Percentiles rank a stretch among this genome's conserved stretches.
Conservation (phyloP, 1,140 invertebrate species). For the Eumaeus atala region DNA sequence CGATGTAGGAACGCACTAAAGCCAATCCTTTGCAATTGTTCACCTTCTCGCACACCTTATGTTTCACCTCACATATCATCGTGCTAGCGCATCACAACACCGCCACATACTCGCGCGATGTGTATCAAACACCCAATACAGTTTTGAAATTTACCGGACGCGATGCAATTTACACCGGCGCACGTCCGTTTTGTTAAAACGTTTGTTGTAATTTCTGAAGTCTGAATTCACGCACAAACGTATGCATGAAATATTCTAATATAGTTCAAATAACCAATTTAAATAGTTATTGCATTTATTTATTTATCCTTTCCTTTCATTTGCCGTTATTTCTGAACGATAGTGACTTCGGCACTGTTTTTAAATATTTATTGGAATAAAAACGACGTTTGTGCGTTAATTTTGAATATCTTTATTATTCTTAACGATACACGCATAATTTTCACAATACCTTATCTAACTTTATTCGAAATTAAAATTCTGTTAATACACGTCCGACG, state of each 20-base stretch:
- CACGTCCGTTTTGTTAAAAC: conserved; percentile 28
- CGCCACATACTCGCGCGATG: conserved; percentile 31
- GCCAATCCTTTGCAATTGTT: conserved; percentile 54
- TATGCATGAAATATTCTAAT: conserved; percentile 13
- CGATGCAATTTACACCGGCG: conserved; percentile 39
- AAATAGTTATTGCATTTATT: too few relatives aligned
- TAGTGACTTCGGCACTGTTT: background rate
- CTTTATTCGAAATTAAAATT: background rate
- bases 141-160: conserved; percentile 62
- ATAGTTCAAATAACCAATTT: too few relatives aligned
- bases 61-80: conserved; percentile 36
- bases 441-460: too few relatives aligned
- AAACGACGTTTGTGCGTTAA: too few relatives aligned
- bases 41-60: conserved; percentile 60
- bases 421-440: too few relatives aligned
- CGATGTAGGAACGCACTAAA: conserved; percentile 49
- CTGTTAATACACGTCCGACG: conserved; percentile 11
- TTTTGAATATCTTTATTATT: too few relatives aligned
- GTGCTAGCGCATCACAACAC: conserved; percentile 25
- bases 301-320: too few relatives aligned
- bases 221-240: conserved; percentile 14
- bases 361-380: too few relatives aligned
- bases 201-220: conserved; percentile 21
- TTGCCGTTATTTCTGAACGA: conserved; percentile 8
- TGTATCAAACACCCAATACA: conserved; percentile 35